Conservation (phyloP, 2,113 vertebrate species). For the Scartelaos histophorus region DNA sequence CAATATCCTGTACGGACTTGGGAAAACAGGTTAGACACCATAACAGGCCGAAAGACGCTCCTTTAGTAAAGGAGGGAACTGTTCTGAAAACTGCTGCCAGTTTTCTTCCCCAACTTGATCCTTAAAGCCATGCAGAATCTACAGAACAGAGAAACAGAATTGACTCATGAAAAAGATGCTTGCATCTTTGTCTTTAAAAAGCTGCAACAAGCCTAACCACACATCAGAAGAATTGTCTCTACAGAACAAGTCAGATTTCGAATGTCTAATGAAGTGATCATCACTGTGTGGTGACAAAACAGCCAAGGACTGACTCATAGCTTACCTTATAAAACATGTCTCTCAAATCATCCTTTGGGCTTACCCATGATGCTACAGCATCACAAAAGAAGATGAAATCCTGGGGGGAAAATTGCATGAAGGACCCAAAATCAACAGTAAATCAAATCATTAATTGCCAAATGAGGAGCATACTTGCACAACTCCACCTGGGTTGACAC, state of each 20-base stretch:
- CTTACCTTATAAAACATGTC: slow-evolving; percentile 96
- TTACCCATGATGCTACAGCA: slow-evolving; percentile 94
- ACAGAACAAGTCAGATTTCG: slow-evolving; percentile 61
- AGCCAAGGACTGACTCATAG: neutral
- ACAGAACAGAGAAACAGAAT: neutral
- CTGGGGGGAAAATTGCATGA: slow-evolving; percentile 62
- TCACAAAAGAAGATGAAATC: slow-evolving; percentile 97
- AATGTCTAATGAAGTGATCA: slow-evolving; percentile 63
- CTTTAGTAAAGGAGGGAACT: slow-evolving; percentile 91
- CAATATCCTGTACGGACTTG: slow-evolving; percentile 60
- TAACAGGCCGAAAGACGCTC: slow-evolving; percentile 91
- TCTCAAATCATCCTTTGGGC: slow-evolving; percentile 89
- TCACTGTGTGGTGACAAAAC: slow-evolving; percentile 34
- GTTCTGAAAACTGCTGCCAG: slow-evolving; percentile 94
- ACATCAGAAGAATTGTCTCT: slow-evolving; percentile 51
- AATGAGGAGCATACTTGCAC: slow-evolving; percentile 82
- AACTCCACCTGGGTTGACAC: slow-evolving; percentile 90
- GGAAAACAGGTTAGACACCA: slow-evolving; percentile 80
- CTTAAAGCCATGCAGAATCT: slow-evolving; percentile 95
- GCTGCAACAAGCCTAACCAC: slow-evolving; percentile 17
- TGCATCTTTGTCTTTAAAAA: neutral
- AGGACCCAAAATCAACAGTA: neutral
- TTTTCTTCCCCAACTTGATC: slow-evolving; percentile 93
- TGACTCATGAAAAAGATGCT: neutral
- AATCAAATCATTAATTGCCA: neutral